Evolutionary conservation across 2,888 invertebrate species (phyloP), one percentile per base, ranked within the genome.

Genomic region (Conops quadrifasciatus): DNA sequence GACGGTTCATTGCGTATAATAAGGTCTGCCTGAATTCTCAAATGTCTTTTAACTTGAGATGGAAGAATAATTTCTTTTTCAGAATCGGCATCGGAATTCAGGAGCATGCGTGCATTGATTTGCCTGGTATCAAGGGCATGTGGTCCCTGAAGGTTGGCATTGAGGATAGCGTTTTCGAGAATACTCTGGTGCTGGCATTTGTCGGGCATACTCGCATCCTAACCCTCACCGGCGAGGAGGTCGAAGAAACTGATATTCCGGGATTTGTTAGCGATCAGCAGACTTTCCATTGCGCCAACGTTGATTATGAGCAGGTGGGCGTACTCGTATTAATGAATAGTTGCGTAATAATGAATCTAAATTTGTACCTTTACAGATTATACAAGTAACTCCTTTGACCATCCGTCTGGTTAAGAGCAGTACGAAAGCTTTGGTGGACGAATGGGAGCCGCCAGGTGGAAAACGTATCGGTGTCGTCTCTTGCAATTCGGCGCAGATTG

Each of bases 21-120:
- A 76, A 83, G 85, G 82, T 81, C 76, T 67, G 19, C 30, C 2
- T 53, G 2, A 15, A 56, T 49, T 49, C 11, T 26, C 7, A 24
- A 43, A 58, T 49, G 19, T 7, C 16, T 53, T 28, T 49, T 49
- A 49, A 49, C 26, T 15, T 13, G 19, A n/a, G n/a, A 43, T 45
- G 19, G 3, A 43, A 60, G 21, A 19, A 9, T 13, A 47, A 15
- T 47, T 16, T 49, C 16, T 15, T 16, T 58, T 45, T 1, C 26
- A 90, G 98, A 76, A 99, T 98, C 87, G 99, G 99, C 3, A 99
- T 99, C 81, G 99, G 99, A 2, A 98, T 98, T 73, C 97, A 98
- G 78, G 98, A 98, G 85, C 95, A 97, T 84, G 98, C 98, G 0
- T 95, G 94, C 64, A 98, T 99, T 76, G 99, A 99, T 88, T 88